Evolutionary conservation across 1,140 invertebrate genomes (phyloP).

Genomic region (Coptotermes formosanus): DNA sequence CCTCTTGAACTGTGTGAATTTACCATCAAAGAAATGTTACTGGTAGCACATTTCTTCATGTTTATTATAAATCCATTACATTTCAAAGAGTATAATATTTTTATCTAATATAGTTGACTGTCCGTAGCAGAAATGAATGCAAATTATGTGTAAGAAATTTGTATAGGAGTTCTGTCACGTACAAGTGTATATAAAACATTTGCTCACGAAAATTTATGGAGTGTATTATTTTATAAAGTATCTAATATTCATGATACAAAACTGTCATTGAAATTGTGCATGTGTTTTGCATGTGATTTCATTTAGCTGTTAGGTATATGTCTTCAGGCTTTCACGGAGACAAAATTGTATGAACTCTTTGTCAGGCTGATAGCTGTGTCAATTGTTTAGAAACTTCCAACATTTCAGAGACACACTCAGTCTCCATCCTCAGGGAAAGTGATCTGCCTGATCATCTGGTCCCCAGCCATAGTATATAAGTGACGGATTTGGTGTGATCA

Average conservation of each 20-base stretch:
- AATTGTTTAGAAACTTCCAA: too few species aligned
- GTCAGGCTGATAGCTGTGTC: too few species aligned
- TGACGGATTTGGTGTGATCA: too few species aligned
- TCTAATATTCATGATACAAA: neutral
- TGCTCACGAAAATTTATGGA: neutral
- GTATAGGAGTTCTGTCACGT: neutral
- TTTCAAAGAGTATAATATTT: neutral
- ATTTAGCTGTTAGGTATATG: neutral
- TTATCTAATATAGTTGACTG: neutral
- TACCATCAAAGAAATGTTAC: neutral
- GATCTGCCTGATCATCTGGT: too few species aligned
- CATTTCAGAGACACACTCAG: too few species aligned
- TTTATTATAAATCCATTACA: neutral
- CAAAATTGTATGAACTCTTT: too few species aligned
- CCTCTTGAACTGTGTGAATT: neutral
- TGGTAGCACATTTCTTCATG: neutral
- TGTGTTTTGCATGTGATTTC: neutral
- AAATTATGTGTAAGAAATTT: neutral
- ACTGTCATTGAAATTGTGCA: neutral
- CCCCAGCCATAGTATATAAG: too few species aligned
- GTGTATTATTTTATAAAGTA: neutral
- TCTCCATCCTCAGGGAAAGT: too few species aligned
- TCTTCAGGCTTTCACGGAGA: too few species aligned
- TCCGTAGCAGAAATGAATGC: neutral
- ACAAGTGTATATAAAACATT: neutral